Evolutionary conservation across 2,113 vertebrate species (phyloP).

Genomic region (Fulica atra): DNA sequence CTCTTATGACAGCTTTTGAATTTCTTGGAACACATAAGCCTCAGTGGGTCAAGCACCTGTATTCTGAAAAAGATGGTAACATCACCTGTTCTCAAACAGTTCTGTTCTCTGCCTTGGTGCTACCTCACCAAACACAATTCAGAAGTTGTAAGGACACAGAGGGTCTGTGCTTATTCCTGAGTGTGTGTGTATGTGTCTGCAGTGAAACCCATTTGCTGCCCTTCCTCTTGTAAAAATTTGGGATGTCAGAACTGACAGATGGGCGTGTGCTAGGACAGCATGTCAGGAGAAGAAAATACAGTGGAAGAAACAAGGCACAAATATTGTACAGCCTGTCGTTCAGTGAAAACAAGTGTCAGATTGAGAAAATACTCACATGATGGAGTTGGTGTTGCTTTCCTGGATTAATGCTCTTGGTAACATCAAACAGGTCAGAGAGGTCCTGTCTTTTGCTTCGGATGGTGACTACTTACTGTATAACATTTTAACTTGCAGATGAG

Average conservation of each 20-base stretch:
- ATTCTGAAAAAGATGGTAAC: not conserved
- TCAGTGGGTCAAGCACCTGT: not conserved
- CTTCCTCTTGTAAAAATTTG: not conserved
- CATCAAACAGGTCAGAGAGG: not conserved
- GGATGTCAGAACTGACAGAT: slow-evolving; percentile 40
- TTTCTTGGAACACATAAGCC: not conserved
- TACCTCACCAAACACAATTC: too few relatives aligned
- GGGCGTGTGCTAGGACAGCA: not conserved
- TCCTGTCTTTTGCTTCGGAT: not conserved
- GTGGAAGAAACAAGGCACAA: slow-evolving; percentile 33
- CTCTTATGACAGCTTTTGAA: not conserved
- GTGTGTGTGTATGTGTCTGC: not conserved
- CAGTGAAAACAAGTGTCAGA: not conserved
- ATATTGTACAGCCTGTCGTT: not conserved
- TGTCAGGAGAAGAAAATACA: not conserved
- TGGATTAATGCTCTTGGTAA: not conserved
- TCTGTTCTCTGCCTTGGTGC: not conserved
- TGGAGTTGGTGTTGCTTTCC: not conserved
- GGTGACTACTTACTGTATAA: not conserved
- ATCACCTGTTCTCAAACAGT: not conserved
- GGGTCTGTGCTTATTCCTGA: not conserved
- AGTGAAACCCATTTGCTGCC: not conserved
- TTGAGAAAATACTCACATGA: not conserved
- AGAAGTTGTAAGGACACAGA: not conserved
- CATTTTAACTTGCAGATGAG: not conserved